Conservation (phyloP, 1,140 invertebrate species). For the Drosophila dunni region DNA sequence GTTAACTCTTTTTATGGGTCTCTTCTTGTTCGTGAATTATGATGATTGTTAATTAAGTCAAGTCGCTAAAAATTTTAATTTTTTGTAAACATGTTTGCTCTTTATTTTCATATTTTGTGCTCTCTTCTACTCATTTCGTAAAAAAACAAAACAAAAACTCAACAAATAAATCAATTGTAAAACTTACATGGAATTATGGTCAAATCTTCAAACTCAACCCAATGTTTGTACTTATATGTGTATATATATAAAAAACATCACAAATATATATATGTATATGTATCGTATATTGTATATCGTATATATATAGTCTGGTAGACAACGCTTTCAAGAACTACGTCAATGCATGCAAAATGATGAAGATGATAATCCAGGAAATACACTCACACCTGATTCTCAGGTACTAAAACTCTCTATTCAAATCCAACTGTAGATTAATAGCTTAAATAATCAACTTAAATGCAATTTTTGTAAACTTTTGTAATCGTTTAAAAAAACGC, state of each 20-base stretch:
- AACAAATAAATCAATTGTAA: conserved; percentile 38
- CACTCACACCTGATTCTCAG: conserved; percentile 91
- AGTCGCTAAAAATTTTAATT: conserved; percentile 57
- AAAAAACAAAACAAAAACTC: conserved; percentile 25
- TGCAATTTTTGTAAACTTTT: conserved; percentile 22
- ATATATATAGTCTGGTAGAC: conserved; percentile 85
- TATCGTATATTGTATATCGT: conserved; percentile 37
- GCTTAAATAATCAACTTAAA: conserved; percentile 3
- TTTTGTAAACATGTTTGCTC: conserved; percentile 65
- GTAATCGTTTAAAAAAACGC: conserved; percentile 20
- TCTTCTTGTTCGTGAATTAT: conserved; percentile 1
- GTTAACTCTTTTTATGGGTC: not conserved
- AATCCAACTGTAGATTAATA: conserved; percentile 27
- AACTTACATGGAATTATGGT: conserved; percentile 51
- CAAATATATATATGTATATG: conserved; percentile 33
- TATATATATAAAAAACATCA: conserved; percentile 30
- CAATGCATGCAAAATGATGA: conserved; percentile 94
- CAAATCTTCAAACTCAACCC: conserved; percentile 45
- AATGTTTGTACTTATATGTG: conserved; percentile 54
- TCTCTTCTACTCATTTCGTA: conserved; percentile 63
- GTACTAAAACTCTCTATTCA: conserved; percentile 84
- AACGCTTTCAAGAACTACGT: conserved; percentile 92
- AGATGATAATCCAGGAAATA: conserved; percentile 88
- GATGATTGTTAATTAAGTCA: conserved; percentile 19
- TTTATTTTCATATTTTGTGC: conserved; percentile 79